Percentiles rank a stretch among this genome's conserved stretches.
These are phyloP conservation scores for Chelon auratus DNA, from an alignment of 2,797 vertebrate genomes.

Conservation along the genomic window DNA sequence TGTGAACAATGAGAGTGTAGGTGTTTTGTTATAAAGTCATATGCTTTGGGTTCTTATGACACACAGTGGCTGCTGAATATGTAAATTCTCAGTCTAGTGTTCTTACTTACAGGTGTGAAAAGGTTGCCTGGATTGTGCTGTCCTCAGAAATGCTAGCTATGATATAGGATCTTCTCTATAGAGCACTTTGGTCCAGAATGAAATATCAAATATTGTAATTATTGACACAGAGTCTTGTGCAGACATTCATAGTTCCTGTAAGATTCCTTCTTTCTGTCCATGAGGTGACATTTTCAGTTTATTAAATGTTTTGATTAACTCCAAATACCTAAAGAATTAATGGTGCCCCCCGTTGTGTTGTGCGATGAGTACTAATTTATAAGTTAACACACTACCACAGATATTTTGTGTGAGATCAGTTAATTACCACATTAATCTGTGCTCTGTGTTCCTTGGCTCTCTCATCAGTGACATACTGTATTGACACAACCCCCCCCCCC, in stretches of 20 bases:
- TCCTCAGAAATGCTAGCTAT: background rate
- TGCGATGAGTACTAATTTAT: too few relatives aligned
- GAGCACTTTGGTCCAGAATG: too few relatives aligned
- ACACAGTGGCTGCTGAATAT: constrained; percentile 22
- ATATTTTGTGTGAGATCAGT: constrained; percentile 1
- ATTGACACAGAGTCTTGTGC: too few relatives aligned
- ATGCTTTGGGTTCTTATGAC: constrained; percentile 20
- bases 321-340: too few relatives aligned
- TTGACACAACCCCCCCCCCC: constrained; percentile 33
- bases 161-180: too few relatives aligned
- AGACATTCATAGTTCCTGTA: too few relatives aligned
- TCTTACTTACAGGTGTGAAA: constrained; percentile 6
- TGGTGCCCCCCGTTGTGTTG: too few relatives aligned
- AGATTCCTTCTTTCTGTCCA: too few relatives aligned
- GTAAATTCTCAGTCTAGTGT: background rate
- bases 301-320: too few relatives aligned
- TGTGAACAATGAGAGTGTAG: constrained; percentile 39
- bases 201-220: too few relatives aligned
- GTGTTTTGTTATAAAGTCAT: constrained; percentile 37
- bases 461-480: constrained; percentile 17
- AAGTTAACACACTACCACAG: too few relatives aligned
- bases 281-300: too few relatives aligned
- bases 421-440: background rate
- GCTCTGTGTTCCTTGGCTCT: constrained; percentile 12
- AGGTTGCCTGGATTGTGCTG: background rate